Evolutionary conservation across 1,140 invertebrate species (phyloP), one percentile per base, ranked within the genome.

Genomic region (Samia ricini): DNA sequence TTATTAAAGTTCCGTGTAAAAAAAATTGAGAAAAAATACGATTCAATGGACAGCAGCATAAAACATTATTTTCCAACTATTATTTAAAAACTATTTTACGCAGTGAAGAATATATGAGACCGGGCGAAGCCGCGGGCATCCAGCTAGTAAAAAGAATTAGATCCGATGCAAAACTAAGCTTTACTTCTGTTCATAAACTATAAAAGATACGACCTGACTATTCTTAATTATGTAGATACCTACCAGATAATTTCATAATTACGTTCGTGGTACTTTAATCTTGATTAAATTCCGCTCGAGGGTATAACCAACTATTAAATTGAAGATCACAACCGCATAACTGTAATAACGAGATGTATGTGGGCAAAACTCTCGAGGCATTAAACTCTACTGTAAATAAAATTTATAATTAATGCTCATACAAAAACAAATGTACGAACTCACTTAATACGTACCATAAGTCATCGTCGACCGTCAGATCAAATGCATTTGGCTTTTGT

Each of bases 381-480:
- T 57, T 57, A 57, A 36, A 57, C 56, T 6, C n/a, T 5, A 19
- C 42, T 29, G 56, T 57, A 57, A 57, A 57, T 33, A 57, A 36
- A 57, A 42, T 57, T 57, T 57, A 57, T 36, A 57, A 57, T 57
- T 57, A 57, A 56, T 42, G 21, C 56, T 18, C 29, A 33, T 22
- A 29, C 55, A 29, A n/a, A n/a, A 56, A 29, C 55, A 56, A 18
- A 23, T 52, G 50, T 21, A 10, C n/a, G 22, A 21, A 21, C 21
- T 19, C 5, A 50, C 36, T 42, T 42, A n/a, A n/a, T n/a, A 29
- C 10, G 4, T 29, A 8, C 33, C 33, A 42, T 42, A 42, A 15
- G 33, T 42, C 33, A 15, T 26, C n/a, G 33, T 15, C 33, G n/a
- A n/a, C n/a, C n/a, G 33, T 42, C 33, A 42, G 33, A 42, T 42